Evolutionary conservation across 1,140 invertebrate species (phyloP), one percentile per base, ranked within the genome.

Genomic region (Penaeus vannamei): DNA sequence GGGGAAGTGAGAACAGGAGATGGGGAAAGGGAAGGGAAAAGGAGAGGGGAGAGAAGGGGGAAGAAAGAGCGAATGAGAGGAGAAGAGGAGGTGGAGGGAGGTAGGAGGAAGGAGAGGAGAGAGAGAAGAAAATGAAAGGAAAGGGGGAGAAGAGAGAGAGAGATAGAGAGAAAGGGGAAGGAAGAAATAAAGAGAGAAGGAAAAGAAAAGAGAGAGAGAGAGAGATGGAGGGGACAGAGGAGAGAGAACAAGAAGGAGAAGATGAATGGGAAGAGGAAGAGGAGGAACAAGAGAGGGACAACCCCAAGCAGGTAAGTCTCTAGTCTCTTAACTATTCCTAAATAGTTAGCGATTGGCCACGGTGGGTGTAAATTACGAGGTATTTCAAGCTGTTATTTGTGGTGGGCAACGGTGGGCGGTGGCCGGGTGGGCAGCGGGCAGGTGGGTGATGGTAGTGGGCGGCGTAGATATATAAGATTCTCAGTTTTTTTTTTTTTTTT

Each of bases 261-360:
- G 23, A 8, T 1, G 60, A 0, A 53, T 3, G 42, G 22, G 60
- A 14, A 59, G 60, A 26, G 60, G 36, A 23, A n/a, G 59, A 19
- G 53, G 17, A 80, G 42, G 20, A 36, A 53, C 29, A 81, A 22
- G 32, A 19, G 42, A 42, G 36, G n/a, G 17, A 1, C 22, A 19
- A 36, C 32, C 20, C 22, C 29, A 12, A 32, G 36, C 22, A 23
- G 76, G 29, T 12, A 79, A 36, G 4, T 53, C 53, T 10, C 53
- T 0, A 17, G 53, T 53, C 53, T 53, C 53, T 53, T 53, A 53
- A 53, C 53, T 53, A 53, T 53, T 12, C 53, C 14, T 10, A 53
- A 53, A 81, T 46, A 81, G 79, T 81, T 59, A 81, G 53, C 46
- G 79, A 22, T 53, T 23, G 12, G 79, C 60, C 53, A 81, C 32